Conservation (phyloP, 2,113 vertebrate species). For the Willisornis vidua region DNA sequence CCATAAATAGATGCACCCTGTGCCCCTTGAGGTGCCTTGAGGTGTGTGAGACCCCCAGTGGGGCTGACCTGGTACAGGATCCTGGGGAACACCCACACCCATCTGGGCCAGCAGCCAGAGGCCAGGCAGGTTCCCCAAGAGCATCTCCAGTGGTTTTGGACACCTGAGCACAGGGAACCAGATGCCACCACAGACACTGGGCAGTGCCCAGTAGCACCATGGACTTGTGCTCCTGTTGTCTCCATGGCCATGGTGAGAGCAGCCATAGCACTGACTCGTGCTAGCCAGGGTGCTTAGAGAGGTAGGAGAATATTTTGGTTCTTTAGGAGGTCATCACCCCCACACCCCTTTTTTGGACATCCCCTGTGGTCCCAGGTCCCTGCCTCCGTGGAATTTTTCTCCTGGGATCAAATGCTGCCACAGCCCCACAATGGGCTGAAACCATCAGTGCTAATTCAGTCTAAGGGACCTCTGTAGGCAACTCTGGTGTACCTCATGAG, state of each 20-base stretch:
- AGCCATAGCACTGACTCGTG: no score
- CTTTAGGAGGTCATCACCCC: no score
- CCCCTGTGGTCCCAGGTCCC: fast-evolving
- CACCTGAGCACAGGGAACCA: not conserved
- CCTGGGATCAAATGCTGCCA: not conserved
- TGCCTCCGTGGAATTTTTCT: not conserved
- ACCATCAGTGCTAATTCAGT: not conserved
- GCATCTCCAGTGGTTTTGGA: not conserved
- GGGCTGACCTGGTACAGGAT: not conserved
- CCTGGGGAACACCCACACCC: fast-evolving
- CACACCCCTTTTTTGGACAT: not conserved
- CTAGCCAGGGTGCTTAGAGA: no score
- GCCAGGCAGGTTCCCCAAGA: not conserved
- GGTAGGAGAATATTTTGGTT: no score
- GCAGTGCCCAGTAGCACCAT: not conserved
- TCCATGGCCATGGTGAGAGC: no score
- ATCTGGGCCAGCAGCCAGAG: not conserved
- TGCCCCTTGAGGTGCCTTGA: not conserved
- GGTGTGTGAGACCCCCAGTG: not conserved
- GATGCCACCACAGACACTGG: not conserved
- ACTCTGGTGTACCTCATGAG: not conserved
- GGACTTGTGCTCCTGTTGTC: not conserved
- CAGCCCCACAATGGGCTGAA: not conserved
- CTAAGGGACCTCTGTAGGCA: not conserved
- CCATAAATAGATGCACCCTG: no score